These are phyloP conservation scores for Clepsis dumicolana DNA, from an alignment of 2,888 invertebrate genomes.

Conservation along the genomic window DNA sequence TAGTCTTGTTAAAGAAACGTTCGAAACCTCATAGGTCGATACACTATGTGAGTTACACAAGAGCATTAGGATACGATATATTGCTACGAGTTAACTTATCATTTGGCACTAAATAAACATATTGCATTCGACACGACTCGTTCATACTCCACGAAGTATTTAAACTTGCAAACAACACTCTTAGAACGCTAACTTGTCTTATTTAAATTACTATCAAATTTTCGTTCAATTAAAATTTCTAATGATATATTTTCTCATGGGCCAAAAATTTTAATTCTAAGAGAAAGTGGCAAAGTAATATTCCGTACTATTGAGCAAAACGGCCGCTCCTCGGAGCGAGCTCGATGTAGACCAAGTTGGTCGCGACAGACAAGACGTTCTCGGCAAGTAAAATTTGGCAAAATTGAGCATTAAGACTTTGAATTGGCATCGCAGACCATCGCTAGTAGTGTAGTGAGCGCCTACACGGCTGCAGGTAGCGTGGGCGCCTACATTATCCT, in stretches of 20 bases:
- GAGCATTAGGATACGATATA: constrained; percentile 84
- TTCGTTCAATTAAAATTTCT: constrained; percentile 65
- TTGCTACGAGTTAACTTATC: constrained; percentile 86
- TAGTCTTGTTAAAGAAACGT: constrained; percentile 86
- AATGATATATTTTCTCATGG: constrained; percentile 74
- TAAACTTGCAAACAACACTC: constrained; percentile 69
- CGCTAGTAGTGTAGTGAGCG: constrained; percentile 64
- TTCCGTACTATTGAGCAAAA: constrained; percentile 79
- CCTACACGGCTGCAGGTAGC: constrained; percentile 75
- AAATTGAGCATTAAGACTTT: constrained; percentile 85
- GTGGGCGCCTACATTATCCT: constrained; percentile 76
- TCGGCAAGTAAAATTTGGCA: constrained; percentile 86
- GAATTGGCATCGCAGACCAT: constrained; percentile 78
- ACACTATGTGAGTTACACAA: constrained; percentile 84
- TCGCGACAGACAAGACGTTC: constrained; percentile 76
- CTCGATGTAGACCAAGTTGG: constrained; percentile 58
- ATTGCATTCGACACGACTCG: constrained; percentile 73
- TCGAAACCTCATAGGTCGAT: constrained; percentile 84
- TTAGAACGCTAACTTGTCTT: constrained; percentile 68
- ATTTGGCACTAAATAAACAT: constrained; percentile 87
- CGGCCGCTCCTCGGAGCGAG: constrained; percentile 52
- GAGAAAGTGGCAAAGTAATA: constrained; percentile 66
- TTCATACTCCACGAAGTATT: constrained; percentile 79
- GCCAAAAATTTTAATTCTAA: constrained; percentile 63
- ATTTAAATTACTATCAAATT: constrained; percentile 74